These are phyloP conservation scores for Strix occidentalis DNA, from an alignment of 2,797 vertebrate genomes.

Conservation along the genomic window DNA sequence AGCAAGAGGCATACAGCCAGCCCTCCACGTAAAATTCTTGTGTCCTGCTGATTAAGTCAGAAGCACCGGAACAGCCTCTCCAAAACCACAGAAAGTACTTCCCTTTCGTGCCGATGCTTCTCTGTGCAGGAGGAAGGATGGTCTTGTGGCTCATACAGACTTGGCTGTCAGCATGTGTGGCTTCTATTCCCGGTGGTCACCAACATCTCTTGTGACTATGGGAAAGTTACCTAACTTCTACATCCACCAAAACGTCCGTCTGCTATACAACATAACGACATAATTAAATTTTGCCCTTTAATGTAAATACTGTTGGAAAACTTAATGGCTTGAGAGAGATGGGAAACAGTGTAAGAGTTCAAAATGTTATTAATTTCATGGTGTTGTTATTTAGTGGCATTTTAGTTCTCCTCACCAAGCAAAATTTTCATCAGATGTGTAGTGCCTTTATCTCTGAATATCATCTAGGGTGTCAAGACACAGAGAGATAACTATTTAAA, in stretches of 20 bases:
- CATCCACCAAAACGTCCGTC: background rate
- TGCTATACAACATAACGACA: background rate
- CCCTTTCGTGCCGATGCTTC: background rate
- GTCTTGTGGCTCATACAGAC: background rate
- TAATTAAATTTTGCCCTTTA: background rate
- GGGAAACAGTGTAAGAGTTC: background rate
- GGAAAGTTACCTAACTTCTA: background rate
- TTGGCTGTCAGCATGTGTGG: background rate
- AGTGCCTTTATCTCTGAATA: background rate
- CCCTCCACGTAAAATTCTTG: background rate
- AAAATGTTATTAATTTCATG: background rate
- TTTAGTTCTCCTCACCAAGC: background rate
- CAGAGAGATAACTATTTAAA: background rate
- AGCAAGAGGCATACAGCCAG: background rate
- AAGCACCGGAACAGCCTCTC: background rate
- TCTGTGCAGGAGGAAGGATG: constrained; percentile 21
- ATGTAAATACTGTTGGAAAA: background rate
- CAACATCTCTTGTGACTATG: constrained; percentile 24
- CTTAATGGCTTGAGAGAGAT: background rate
- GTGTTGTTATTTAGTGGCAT: background rate
- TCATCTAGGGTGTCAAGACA: background rate
- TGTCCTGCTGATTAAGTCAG: background rate
- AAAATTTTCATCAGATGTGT: background rate
- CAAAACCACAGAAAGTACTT: constrained; percentile 23
- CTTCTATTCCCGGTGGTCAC: constrained; percentile 33